Percentiles rank a stretch among this genome's conserved stretches.
These are phyloP conservation scores for Butastur rufipennis DNA, from an alignment of 2,113 vertebrate species.

Conservation along the genomic window DNA sequence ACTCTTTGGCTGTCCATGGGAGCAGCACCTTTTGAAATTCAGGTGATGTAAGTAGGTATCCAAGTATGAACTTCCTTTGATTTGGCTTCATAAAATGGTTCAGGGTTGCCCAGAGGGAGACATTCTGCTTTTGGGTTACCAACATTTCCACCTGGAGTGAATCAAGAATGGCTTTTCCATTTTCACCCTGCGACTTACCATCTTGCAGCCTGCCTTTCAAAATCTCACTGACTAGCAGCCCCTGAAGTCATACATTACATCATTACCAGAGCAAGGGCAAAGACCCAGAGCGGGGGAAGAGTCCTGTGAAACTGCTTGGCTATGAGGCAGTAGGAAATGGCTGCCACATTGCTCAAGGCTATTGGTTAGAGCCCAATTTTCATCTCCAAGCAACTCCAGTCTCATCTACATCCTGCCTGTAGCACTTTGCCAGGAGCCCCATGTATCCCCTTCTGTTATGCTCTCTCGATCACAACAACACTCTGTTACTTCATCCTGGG, in stretches of 20 bases:
- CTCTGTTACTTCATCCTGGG: not conserved
- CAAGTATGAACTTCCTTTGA: not conserved
- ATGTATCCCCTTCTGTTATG: not conserved
- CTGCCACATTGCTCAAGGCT: not conserved
- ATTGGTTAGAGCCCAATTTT: not conserved
- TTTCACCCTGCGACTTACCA: not conserved
- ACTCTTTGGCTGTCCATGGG: not conserved
- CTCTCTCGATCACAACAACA: not conserved
- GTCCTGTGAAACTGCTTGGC: not conserved
- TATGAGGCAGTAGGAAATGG: not conserved
- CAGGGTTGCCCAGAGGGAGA: not conserved
- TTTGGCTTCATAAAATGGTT: not conserved
- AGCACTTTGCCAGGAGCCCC: not conserved
- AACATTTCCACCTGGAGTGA: not conserved
- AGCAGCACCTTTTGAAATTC: not conserved
- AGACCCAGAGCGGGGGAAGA: not conserved
- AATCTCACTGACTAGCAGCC: not conserved
- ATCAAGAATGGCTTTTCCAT: not conserved
- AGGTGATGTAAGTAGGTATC: not conserved
- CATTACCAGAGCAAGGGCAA: not conserved
- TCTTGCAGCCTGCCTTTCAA: not conserved
- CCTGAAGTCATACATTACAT: not conserved
- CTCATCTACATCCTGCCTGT: not conserved
- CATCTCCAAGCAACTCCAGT: not conserved
- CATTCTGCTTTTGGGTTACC: not conserved